phyloP scores from a whole-genome alignment of 2,113 vertebrate species.

The Poicephalus gulielmi region DNA sequence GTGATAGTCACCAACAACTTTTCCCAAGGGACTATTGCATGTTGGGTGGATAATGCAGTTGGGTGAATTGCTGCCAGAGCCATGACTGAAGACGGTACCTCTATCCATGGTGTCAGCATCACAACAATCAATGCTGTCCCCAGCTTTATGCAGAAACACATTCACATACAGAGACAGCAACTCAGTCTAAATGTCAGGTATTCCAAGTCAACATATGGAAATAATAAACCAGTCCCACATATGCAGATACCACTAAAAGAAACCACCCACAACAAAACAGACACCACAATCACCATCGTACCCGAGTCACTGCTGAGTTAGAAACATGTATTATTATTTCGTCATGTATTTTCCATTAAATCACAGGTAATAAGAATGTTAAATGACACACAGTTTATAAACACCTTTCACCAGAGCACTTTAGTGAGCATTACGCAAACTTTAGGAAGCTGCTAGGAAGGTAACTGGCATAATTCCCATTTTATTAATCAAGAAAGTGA shows the following conservation, averaged over 20 bases:
- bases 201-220: neutral
- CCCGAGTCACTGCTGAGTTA: neutral
- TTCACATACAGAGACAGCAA: neutral
- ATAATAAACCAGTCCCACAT: neutral
- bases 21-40: neutral
- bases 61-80: neutral
- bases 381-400: neutral
- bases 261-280: neutral
- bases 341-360: neutral
- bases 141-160: neutral
- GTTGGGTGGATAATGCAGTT: neutral
- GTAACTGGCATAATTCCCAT: neutral
- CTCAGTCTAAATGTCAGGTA: neutral
- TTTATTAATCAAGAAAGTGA: neutral
- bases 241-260: neutral
- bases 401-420: neutral
- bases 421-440: neutral
- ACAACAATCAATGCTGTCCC: neutral
- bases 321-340: neutral
- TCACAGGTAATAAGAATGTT: neutral
- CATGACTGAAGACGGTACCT: neutral
- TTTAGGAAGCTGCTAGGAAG: neutral
- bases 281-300: neutral
- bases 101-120: neutral
- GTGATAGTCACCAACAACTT: neutral